Conservation (phyloP, 2,888 invertebrate species). For the Gnatocerus cornutus region DNA sequence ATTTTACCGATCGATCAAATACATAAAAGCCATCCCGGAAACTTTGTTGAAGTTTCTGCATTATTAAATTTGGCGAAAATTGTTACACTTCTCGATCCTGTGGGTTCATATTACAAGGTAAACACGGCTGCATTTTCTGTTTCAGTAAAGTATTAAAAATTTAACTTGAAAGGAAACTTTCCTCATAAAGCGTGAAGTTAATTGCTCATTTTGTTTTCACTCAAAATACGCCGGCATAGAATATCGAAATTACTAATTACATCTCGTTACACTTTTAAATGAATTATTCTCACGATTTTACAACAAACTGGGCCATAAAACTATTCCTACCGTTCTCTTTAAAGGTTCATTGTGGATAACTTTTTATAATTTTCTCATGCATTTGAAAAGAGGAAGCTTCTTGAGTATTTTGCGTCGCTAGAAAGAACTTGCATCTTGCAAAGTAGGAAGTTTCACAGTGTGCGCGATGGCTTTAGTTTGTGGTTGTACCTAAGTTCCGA, state of each 20-base stretch:
- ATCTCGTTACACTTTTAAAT: not conserved
- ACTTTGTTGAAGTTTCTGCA: constrained; percentile 25
- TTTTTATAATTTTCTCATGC: constrained; percentile 8
- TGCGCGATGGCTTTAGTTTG: not conserved
- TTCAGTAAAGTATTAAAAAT: constrained; percentile 21
- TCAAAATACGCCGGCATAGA: not conserved
- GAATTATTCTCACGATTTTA: constrained; percentile 2
- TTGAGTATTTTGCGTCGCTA: not conserved
- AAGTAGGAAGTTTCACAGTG: not conserved
- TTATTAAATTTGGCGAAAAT: constrained; percentile 32
- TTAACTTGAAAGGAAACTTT: constrained; percentile 18
- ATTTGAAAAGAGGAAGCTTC: not conserved
- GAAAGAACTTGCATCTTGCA: not conserved
- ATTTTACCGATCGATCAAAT: constrained; percentile 10
- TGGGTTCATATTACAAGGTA: constrained; percentile 24
- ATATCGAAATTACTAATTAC: not conserved
- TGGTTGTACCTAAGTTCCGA: not conserved
- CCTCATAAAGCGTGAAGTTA: constrained; percentile 10
- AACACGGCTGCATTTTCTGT: constrained; percentile 22
- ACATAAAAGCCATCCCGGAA: constrained; percentile 19
- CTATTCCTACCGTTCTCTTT: not conserved
- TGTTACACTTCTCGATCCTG: constrained; percentile 25
- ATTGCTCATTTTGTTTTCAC: constrained; percentile 6
- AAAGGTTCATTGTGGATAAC: not conserved
- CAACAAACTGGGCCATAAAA: not conserved